These are phyloP conservation scores for Todiramphus saurophagus DNA, from an alignment of 2,113 vertebrate genomes.

Conservation along the genomic window DNA sequence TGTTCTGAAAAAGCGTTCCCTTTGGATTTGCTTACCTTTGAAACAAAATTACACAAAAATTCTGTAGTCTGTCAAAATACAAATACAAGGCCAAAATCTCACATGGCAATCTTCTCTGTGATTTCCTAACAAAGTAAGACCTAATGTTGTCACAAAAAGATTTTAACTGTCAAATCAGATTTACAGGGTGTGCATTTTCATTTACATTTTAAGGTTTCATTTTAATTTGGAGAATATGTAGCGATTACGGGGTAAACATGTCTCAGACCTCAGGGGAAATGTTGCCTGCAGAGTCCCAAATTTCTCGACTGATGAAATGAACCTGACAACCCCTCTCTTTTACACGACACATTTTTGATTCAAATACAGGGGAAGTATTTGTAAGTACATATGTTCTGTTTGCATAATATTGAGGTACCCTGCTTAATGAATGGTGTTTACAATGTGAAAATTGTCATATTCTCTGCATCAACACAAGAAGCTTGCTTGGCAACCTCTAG, in stretches of 20 bases:
- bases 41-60: neutral
- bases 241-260: neutral
- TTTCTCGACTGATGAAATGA: conserved; percentile 2
- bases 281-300: neutral
- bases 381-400: conserved; percentile 19
- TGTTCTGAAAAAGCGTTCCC: neutral
- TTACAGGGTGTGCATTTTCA: neutral
- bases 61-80: neutral
- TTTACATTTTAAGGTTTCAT: conserved; percentile 24
- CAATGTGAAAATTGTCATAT: conserved; percentile 45
- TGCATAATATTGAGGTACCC: conserved; percentile 49
- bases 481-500: neutral
- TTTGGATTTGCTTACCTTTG: neutral
- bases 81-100: neutral
- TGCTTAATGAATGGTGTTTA: conserved; percentile 44
- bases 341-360: conserved; percentile 19
- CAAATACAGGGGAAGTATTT: neutral
- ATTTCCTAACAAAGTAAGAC: neutral
- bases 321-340: neutral
- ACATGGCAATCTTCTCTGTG: neutral
- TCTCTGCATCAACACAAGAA: conserved; percentile 6
- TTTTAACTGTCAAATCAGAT: neutral
- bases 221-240: neutral
- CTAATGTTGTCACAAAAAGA: neutral
- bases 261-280: neutral